Evolutionary conservation across 2,888 invertebrate genomes (phyloP).

Genomic region (Eledona agricola): DNA sequence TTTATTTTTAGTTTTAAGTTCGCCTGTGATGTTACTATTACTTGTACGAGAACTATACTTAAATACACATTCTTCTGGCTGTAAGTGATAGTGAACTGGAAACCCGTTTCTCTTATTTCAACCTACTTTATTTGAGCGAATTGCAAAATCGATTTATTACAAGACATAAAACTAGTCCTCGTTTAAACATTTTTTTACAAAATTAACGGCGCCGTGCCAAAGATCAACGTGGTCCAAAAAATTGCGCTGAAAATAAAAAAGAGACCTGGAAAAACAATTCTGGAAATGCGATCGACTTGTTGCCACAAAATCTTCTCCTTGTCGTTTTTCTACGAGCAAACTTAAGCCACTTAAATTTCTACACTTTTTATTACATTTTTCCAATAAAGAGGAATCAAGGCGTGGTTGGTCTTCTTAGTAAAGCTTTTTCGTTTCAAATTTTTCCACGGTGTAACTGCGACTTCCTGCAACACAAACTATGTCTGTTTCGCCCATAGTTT

Average conservation of each 20-base stretch:
- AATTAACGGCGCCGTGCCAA: slow-evolving; percentile 52
- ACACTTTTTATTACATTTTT: slow-evolving; percentile 47
- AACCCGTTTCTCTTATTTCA: slow-evolving; percentile 20
- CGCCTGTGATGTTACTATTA: slow-evolving; percentile 23
- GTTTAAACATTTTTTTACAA: neutral
- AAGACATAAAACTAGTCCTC: slow-evolving; percentile 2
- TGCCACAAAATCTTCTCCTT: slow-evolving; percentile 80
- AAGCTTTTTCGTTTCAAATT: slow-evolving; percentile 39
- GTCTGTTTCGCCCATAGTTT: slow-evolving; percentile 2
- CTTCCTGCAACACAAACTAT: slow-evolving; percentile 44
- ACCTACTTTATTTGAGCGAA: slow-evolving; percentile 15
- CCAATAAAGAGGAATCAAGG: slow-evolving; percentile 48
- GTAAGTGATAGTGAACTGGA: slow-evolving; percentile 11
- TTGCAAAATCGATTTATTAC: neutral
- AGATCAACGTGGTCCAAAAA: slow-evolving; percentile 81
- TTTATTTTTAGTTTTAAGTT: slow-evolving; percentile 2
- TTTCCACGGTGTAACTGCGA: slow-evolving; percentile 52
- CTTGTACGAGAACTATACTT: slow-evolving; percentile 6
- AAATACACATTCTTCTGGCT: slow-evolving; percentile 9
- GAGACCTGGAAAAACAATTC: slow-evolving; percentile 79
- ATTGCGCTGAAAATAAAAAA: slow-evolving; percentile 79
- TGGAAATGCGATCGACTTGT: slow-evolving; percentile 79
- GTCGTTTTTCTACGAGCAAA: slow-evolving; percentile 66
- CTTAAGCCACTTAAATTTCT: slow-evolving; percentile 6
- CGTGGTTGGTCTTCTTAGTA: slow-evolving; percentile 1